Percentiles rank a stretch among this genome's conserved stretches.
Conservation (phyloP, 1,140 invertebrate genomes). For the Chymomyza costata region DNA sequence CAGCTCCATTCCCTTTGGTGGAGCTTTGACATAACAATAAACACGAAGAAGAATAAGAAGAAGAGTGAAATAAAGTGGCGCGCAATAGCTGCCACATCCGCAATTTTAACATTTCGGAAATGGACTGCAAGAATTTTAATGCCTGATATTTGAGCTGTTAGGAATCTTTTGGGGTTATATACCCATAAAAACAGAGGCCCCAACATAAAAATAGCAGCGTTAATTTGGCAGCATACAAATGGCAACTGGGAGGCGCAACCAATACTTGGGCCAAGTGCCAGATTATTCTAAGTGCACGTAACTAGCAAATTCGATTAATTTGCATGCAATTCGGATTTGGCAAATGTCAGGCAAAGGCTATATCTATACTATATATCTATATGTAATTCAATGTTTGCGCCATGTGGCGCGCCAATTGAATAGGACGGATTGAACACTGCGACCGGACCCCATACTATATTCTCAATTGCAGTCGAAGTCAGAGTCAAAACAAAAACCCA, state of each 20-base stretch:
- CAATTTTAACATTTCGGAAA: constrained; percentile 15
- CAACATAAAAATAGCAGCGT: constrained; percentile 32
- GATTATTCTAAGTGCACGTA: neutral
- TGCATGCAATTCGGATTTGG: constrained; percentile 25
- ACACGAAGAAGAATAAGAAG: constrained; percentile 7
- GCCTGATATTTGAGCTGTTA: constrained; percentile 12
- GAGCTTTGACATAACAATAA: no score
- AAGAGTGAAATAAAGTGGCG: neutral
- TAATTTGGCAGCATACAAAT: constrained; percentile 2
- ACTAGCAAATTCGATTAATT: constrained; percentile 31
- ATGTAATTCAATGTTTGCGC: constrained; percentile 29
- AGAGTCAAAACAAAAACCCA: no score
- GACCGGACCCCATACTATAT: no score
- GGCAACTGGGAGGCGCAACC: constrained; percentile 13
- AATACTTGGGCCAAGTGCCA: constrained; percentile 16
- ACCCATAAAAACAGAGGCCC: no score
- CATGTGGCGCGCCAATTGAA: no score
- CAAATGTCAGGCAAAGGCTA: no score
- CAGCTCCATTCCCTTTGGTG: no score
- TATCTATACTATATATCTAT: no score
- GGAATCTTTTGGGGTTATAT: no score
- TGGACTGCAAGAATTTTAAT: constrained; percentile 4
- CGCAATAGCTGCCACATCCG: constrained; percentile 7
- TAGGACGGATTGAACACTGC: no score
- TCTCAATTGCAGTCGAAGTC: no score